Base-by-base conservation (phyloP, 2,113 vertebrate species). In the Colistium nudipinnis region DNA sequence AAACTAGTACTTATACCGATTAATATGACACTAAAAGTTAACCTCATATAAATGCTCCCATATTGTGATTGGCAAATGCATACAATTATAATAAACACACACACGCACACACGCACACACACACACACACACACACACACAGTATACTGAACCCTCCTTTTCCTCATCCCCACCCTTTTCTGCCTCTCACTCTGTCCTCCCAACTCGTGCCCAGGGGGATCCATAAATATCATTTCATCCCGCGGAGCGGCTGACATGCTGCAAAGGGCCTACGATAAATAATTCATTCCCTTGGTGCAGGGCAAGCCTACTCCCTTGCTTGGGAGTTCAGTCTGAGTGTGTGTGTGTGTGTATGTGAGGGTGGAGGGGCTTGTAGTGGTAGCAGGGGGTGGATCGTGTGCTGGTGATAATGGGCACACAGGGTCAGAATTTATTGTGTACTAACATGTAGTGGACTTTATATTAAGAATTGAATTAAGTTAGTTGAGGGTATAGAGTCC, bases 201-300 rank as follows among this genome's bases (percentile, higher is more conserved):
- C 60, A 80, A 85, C 82, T 79, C 74, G 82, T 85, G 75, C 92
- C 92, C 93, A 91, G 70, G 90, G 91, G 92, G 87, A 92, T 90
- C 89, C 91, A 92, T 92, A 93, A 93, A 93, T 93, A 94, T 92
- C 90, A 93, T 92, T 92, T 93, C 91, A 91, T 93, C 92, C 88
- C 39, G 85, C 35, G 65, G 85, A 90, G 92, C 84, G 52, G 81
- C 92, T 93, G 91, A 93, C 92, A 91, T 70, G 67, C 81, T 89
- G 89, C 91, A 89, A 90, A 90, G 88, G 90, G 88, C 77, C 83
- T 62, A 59, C 76, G 65, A 93, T 93, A 91, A 93, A 93, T 94
- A 90, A 92, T 94, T 92, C 86, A 93, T 88, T 84, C 83, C 74
- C 81, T 55, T 12, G 56, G 84, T 81, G 83, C 80, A 78, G 84